A percentile compares a stretch with the other conserved stretches of the same genome.
These are phyloP conservation scores for Isichthys henryi DNA, from an alignment of 2,113 vertebrate genomes.

Conservation along the genomic window DNA sequence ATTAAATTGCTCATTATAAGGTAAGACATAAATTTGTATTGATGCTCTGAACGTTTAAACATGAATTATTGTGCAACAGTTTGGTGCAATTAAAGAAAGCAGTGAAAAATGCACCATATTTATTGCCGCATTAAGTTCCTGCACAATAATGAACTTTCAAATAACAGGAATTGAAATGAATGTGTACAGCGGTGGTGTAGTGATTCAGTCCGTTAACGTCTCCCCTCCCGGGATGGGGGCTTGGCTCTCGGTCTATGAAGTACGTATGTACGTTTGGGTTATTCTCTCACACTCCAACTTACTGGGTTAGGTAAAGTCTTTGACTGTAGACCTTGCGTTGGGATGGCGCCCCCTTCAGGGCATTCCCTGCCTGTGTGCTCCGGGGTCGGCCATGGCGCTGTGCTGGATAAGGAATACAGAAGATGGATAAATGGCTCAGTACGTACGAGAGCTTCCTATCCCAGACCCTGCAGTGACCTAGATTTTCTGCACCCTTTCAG, in stretches of 20 bases:
- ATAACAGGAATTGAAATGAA: background rate
- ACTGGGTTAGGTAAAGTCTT: background rate
- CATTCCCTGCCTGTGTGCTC: background rate
- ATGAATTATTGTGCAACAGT: background rate
- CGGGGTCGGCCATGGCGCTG: background rate
- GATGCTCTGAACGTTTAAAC: background rate
- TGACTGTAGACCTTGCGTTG: background rate
- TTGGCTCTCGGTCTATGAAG: background rate
- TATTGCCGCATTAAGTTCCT: background rate
- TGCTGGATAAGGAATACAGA: background rate
- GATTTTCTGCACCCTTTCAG: background rate
- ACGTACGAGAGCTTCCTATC: background rate
- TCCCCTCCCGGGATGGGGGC: background rate
- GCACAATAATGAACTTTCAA: background rate
- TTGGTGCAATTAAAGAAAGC: background rate
- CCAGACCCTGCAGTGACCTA: background rate
- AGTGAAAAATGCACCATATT: background rate
- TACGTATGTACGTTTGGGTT: background rate
- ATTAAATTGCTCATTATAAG: background rate
- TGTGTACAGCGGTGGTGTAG: background rate
- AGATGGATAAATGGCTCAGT: background rate
- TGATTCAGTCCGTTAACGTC: background rate
- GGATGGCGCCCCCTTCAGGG: background rate
- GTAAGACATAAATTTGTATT: background rate
- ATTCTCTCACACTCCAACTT: too few species aligned